phyloP scores from a whole-genome alignment of 2,113 vertebrate genomes.

The Lepisosteus osseus region DNA sequence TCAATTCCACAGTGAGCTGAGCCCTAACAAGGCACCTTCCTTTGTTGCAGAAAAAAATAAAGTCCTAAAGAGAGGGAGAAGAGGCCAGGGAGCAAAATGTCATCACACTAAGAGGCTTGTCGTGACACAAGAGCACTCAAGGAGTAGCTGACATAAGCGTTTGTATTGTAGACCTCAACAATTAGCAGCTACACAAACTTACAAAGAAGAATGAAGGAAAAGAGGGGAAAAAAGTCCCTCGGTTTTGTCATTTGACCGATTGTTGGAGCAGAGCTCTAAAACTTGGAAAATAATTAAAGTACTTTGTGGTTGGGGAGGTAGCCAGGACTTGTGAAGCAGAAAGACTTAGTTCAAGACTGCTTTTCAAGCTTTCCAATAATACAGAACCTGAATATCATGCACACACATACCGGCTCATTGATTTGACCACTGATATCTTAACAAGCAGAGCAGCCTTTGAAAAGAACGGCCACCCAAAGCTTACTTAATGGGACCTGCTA shows the following conservation, averaged over 20 bases:
- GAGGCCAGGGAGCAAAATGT: constrained; percentile 23
- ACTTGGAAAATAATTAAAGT: constrained; percentile 2
- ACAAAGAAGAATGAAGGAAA: constrained; percentile 15
- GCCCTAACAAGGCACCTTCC: constrained; percentile 33
- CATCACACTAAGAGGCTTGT: constrained; percentile 25
- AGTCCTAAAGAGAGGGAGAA: constrained; percentile 6
- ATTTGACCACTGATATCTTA: too few species aligned
- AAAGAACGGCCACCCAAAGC: constrained; percentile 2
- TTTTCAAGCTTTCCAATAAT: too few species aligned
- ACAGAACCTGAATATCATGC: too few species aligned
- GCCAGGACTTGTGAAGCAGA: background rate
- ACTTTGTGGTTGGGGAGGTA: background rate
- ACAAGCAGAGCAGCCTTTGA: too few species aligned
- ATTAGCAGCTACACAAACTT: constrained; percentile 39
- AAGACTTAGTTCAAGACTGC: background rate
- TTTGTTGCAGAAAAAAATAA: constrained; percentile 26
- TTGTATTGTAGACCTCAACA: constrained; percentile 20
- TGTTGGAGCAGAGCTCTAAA: background rate
- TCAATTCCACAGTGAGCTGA: constrained; percentile 2
- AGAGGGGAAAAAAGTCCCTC: background rate
- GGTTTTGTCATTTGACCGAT: background rate
- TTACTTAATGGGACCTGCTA: background rate
- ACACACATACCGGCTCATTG: too few species aligned
- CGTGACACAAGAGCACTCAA: constrained; percentile 37
- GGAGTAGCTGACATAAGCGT: constrained; percentile 27